Base-by-base conservation (phyloP, 2,888 invertebrate genomes). In the Polylopha cassiicola region DNA sequence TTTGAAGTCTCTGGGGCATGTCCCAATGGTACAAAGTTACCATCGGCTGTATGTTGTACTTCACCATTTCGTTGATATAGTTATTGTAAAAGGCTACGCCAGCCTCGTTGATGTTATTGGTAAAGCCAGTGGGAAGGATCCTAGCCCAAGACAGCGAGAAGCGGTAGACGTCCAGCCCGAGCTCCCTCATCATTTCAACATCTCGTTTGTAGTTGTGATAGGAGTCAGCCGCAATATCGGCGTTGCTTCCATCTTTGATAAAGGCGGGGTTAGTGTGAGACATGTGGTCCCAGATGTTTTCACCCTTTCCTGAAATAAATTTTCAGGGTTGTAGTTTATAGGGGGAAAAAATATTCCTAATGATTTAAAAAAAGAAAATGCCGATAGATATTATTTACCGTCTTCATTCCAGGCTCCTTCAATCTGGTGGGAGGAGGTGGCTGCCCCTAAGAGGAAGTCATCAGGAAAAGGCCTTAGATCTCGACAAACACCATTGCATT, bases 51-150 rank as follows among this genome's bases (percentile, higher is more conserved):
- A 93, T 90, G 22, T 85, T 87, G 48, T 87, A 87, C 14, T 76
- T 81, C 0, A 89, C 44, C 46, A 92, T 78, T 57, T 87, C 88
- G 51, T 90, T 65, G 33, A 92, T 89, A 4, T 91, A 69, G 46
- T 86, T 77, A 47, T 89, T 89, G 65, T 92, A 93, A 64, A 90
- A 91, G 14, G 82, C 70, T 6, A 92, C 71, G 2, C 90, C 92
- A 1, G 79, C 80, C 51, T 82, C 61, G 58, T 89, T 92, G 8
- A 89, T 58, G 4, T 69, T 53, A 34, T 86, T 73, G 1, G 76
- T 39, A 14, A 78, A 65, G 9, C 88, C 90, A 23, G 74, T 81
- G 0, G 90, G 89, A 8, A 90, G 63, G 13, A 91, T 77, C 27
- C 91, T 71, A 0, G 89, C 49, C 91, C 91, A 91, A 6, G 89